Evolutionary conservation across 2,888 invertebrate species (phyloP), one percentile per base, ranked within the genome.

Genomic region (Apodemia zela): DNA sequence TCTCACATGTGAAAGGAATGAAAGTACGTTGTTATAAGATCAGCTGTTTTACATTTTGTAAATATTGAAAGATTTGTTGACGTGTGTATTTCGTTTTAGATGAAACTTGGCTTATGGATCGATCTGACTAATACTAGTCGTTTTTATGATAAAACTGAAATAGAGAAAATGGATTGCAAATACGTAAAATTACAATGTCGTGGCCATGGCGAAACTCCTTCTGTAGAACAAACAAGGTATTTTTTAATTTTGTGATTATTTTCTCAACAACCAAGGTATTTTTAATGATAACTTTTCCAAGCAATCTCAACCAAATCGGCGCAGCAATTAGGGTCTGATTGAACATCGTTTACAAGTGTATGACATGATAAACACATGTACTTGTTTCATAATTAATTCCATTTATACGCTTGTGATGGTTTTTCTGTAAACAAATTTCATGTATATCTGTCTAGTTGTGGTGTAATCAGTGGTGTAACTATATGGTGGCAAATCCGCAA

Each of bases 101-200:
- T 95, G 18, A 97, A 96, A 78, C 85, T 99, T 65, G 99, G 99
- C 0, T 84, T 99, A 29, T 98, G 99, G 97, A 95, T 99, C 68
- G 99, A 99, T 85, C 92, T 99, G 69, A 99, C 99, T 0, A 98
- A 99, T 78, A 99, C 99, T 0, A 94, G 93, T 67, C 93, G 99
- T 65, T 99, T 98, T 85, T 99, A 99, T 81, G 93, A 97, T 75
- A 96, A 95, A 69, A 82, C 91, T n/a, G 94, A 95, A 66, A 93
- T 99, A 29, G 97, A 97, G 77, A 89, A 93, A 1, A 89, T 94
- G 64, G 96, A 93, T 15, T 96, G 97, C 81, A 94, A 93, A 81
- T 99, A 99, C 87, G 87, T 97, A 3, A 99, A 99, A 83, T 81
- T 99, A 67, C 94, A 95, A 72, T 98, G 99, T 82, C 92, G 96